Evolutionary conservation across 2,888 invertebrate genomes (phyloP).

Genomic region (Monochamus alternatus): DNA sequence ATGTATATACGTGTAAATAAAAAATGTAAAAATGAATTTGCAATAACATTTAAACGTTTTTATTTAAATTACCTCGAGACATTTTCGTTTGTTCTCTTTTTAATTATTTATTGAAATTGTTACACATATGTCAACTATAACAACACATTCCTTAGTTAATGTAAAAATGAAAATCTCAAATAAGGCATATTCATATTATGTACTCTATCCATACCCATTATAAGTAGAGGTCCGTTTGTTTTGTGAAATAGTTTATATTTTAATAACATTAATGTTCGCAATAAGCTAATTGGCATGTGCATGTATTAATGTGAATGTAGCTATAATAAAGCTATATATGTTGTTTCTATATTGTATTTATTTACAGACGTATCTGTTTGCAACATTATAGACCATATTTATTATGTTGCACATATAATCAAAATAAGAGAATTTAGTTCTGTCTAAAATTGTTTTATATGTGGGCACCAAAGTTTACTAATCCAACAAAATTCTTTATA

Average conservation of each 20-base stretch:
- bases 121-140: not conserved
- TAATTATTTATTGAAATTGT: not conserved
- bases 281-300: not conserved
- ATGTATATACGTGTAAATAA: not conserved
- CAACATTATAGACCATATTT: not conserved
- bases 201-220: too few species aligned
- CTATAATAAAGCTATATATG: not conserved
- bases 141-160: not conserved
- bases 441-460: too few species aligned
- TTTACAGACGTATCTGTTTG: not conserved
- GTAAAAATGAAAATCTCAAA: not conserved
- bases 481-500: too few species aligned
- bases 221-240: too few species aligned
- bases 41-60: not conserved
- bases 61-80: not conserved
- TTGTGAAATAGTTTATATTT: not conserved
- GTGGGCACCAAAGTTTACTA: too few species aligned
- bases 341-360: not conserved
- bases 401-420: not conserved
- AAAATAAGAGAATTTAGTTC: too few species aligned
- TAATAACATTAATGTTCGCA: not conserved
- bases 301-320: not conserved
- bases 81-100: not conserved
- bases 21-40: not conserved
- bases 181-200: not conserved